Evolutionary conservation across 1,140 invertebrate genomes (phyloP), one percentile per base, ranked within the genome.

Genomic region (Orussus abietinus): DNA sequence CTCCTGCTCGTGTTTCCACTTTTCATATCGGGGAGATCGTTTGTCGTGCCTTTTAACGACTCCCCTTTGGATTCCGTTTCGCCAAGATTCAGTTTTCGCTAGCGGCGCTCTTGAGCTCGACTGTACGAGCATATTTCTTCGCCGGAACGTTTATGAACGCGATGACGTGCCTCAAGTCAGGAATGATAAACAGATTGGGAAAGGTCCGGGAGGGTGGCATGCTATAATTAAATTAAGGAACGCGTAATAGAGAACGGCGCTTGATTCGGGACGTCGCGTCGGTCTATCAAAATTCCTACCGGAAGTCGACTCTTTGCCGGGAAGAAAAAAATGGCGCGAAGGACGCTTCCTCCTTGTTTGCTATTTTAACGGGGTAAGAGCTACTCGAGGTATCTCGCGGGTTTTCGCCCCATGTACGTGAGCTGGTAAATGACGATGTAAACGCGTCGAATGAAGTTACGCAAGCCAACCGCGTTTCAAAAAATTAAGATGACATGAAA

Each of bases 181-280:
- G 34, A 36, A 36, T 36, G 18, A 36, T 15, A 36, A 36, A 36
- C 34, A 18, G 34, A 11, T 17, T 6, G 10, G 12, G 21, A 18
- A 19, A 15, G 18, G 34, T 7, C 17, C 7, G 31, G 12, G 31
- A 9, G 5, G 1, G 34, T 15, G 4, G 34, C 14, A 18, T 19
- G 34, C 11, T 36, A 19, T 36, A 36, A 36, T 36, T 36, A 36
- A 36, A 17, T n/a, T n/a, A 20, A 20, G 15, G 34, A 36, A n/a
- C n/a, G n/a, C n/a, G n/a, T n/a, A n/a, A n/a, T n/a, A n/a, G n/a
- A n/a, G n/a, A n/a, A n/a, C n/a, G n/a, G n/a, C n/a, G n/a, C n/a
- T n/a, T n/a, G n/a, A n/a, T n/a, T n/a, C n/a, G 13, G 18, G 15
- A 36, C 13, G 18, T 25, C 22, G 22, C 6, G 22, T 7, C 6